Conservation (phyloP, 2,113 vertebrate genomes). For the Hoplias malabaricus region DNA sequence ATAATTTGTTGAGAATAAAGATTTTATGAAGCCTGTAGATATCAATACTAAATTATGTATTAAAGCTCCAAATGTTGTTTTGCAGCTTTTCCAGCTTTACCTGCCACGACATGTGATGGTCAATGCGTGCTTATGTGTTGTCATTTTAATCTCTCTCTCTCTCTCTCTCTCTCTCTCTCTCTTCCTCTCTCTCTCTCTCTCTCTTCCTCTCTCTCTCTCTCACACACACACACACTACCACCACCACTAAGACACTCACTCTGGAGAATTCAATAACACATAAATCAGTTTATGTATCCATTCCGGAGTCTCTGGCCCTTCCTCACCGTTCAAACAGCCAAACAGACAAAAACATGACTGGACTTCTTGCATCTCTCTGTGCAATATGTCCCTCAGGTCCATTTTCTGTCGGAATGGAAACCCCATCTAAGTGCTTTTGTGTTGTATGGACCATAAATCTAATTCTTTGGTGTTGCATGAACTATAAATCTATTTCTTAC, state of each 20-base stretch:
- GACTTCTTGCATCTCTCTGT: neutral
- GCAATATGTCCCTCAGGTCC: neutral
- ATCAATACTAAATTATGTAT: neutral
- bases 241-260: neutral
- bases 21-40: neutral
- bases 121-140: neutral
- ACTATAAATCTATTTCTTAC: neutral
- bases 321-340: neutral
- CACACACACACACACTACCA: no score
- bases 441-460: neutral
- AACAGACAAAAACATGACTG: neutral
- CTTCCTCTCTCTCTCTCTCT: neutral
- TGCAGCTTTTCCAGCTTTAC: neutral
- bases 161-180: no score
- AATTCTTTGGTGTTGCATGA: neutral
- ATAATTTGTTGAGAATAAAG: neutral
- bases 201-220: neutral
- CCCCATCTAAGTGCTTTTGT: neutral
- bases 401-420: neutral
- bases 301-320: neutral
- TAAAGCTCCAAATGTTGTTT: neutral
- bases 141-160: neutral
- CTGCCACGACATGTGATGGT: neutral
- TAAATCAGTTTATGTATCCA: constrained; percentile 27
- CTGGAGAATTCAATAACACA: constrained; percentile 8